Evolutionary conservation across 2,113 vertebrate genomes (phyloP), one percentile per base, ranked within the genome.

Genomic region (Balaeniceps rex): DNA sequence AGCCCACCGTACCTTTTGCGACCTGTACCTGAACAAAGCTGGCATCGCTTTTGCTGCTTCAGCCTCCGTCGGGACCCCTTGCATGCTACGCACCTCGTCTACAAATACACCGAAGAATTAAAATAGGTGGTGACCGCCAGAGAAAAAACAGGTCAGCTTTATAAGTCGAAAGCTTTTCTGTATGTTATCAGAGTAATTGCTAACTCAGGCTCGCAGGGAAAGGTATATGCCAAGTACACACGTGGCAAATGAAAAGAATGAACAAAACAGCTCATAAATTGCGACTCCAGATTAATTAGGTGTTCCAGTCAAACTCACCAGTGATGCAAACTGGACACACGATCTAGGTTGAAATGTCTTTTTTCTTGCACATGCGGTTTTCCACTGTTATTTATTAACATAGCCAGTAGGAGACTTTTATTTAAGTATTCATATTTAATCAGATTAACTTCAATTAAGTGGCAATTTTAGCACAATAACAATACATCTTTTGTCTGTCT

Each of bases 11-110:
- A 97, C 97, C 97, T 97, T 40, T 44, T 92, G 44, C 80, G 60
- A 40, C 95, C 97, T 1, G 94, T 81, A 14, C 97, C 97, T 0
- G 94, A 87, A 4, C 97, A 97, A 52, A 93, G 46, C 57, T 80
- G 96, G 14, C 96, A 97, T 14, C 95, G 38, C 85, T 83, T 79
- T 9, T 78, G 75, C 55, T 92, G 95, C 88, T 78, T 83, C 25
- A 69, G 90, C 58, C 77, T 85, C 83, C 65, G 63, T 6, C 54
- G 81, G 74, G 95, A 83, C 3, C 97, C 94, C 8, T 78, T 83
- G 88, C 97, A 95, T 8, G 71, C 55, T 0, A 81, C 74, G 22
- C 96, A 96, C 44, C 96, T 71, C 36, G 18, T 63, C 97, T 97
- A 55, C 12, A 9, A 71, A 60, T 22, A 68, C n/a, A 91, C 15